Evolutionary conservation across 2,888 invertebrate genomes (phyloP), one percentile per base, ranked within the genome.

Genomic region (Selenia dentaria): DNA sequence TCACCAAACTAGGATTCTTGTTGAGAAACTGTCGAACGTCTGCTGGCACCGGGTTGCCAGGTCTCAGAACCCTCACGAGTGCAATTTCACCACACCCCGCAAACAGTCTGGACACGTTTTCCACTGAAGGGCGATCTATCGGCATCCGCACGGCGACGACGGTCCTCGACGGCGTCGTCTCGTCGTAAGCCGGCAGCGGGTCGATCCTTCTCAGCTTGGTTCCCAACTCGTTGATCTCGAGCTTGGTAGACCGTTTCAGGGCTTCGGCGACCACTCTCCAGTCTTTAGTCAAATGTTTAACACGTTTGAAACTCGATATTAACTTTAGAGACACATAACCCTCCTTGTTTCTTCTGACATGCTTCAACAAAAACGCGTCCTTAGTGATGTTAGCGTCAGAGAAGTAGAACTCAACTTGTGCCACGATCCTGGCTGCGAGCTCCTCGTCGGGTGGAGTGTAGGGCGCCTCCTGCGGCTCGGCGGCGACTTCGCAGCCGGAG

Each of bases 391-490:
- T 98, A 36, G 96, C 97, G 74, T 99, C 97, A 51, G 97, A 97
- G 85, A 99, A 98, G 83, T 98, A 98, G 76, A 96, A 97, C 85
- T 99, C 98, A 13, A 98, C 98, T 76, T 97, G 97, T 32, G 95
- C 92, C 35, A 95, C 94, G 62, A 97, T 97, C 65, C 95, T 93
- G 51, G 94, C 93, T 6, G 95, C 93, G 20, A 96, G 81, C 60
- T 96, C 96, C 2, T 96, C 96, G 57, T 93, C 94, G 0, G 96
- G 96, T 0, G 93, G 92, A 0, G 86, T 83, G 76, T 94, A 94
- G 0, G 94, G 93, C 2, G 93, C 92, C 65, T 93, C 93, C 66
- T 92, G 92, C 2, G 89, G 68, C 28, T 91, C 90, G 44, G 83
- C 70, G 35, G 93, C 70, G 28, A 93, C 92, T 76, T 94, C 94